Conservation (phyloP, 1,140 invertebrate genomes). For the Ceratina japonica region DNA sequence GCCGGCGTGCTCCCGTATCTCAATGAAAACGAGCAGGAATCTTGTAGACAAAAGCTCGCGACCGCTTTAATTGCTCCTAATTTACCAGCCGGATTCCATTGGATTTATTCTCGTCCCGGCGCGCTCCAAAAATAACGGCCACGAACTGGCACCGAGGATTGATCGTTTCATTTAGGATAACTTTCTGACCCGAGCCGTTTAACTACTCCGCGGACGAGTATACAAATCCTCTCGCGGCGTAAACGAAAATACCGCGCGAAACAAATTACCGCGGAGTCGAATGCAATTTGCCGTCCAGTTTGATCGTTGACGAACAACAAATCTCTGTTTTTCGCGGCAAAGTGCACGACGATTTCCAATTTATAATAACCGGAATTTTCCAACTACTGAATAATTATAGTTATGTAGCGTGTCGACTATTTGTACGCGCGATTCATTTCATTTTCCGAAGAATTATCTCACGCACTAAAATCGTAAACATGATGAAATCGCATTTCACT, state of each 20-base stretch:
- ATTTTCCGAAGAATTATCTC: no score
- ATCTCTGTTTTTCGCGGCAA: no score
- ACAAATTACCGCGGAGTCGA: no score
- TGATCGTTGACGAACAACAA: no score
- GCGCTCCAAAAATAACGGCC: constrained; percentile 66
- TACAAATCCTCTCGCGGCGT: not conserved
- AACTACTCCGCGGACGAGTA: not conserved
- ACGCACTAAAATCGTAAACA: not conserved
- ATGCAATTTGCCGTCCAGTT: no score
- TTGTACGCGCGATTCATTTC: no score
- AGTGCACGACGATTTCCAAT: no score
- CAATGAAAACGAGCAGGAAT: constrained; percentile 46
- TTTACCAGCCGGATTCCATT: constrained; percentile 65
- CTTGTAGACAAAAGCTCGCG: constrained; percentile 50
- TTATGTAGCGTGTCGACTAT: no score
- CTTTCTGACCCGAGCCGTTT: constrained; percentile 26
- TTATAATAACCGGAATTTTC: no score
- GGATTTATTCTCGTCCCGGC: constrained; percentile 66
- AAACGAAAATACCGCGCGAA: not conserved
- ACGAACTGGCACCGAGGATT: constrained; percentile 31
- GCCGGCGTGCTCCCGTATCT: constrained; percentile 38
- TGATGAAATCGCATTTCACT: no score
- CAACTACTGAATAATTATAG: no score
- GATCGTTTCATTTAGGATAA: constrained; percentile 58
- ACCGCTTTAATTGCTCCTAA: constrained; percentile 70